Evolutionary conservation across 2,888 invertebrate genomes (phyloP).

Genomic region (Tachystola acroxantha): DNA sequence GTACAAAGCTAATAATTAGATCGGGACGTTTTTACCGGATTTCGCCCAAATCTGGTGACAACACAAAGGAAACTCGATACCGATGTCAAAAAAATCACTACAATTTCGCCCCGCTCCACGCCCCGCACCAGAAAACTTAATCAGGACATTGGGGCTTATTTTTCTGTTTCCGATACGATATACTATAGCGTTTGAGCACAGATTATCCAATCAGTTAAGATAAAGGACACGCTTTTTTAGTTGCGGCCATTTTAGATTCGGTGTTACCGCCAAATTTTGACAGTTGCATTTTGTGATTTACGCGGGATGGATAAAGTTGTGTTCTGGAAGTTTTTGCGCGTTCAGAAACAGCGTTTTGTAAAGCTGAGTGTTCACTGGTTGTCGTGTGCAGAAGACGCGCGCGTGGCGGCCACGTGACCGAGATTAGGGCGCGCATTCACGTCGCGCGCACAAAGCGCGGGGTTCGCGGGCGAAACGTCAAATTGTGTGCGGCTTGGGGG

Average conservation of each 20-base stretch:
- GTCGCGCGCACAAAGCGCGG: slow-evolving; percentile 64
- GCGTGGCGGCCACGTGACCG: slow-evolving; percentile 68
- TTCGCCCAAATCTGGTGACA: slow-evolving; percentile 54
- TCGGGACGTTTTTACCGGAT: slow-evolving; percentile 58
- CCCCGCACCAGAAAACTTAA: slow-evolving; percentile 66
- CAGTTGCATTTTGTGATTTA: slow-evolving; percentile 36
- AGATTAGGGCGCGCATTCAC: slow-evolving; percentile 71
- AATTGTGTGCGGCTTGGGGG: slow-evolving; percentile 66
- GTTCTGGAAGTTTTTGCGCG: slow-evolving; percentile 19
- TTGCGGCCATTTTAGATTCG: slow-evolving; percentile 24
- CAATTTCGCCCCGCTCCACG: slow-evolving; percentile 61
- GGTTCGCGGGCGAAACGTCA: slow-evolving; percentile 62
- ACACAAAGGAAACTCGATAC: slow-evolving; percentile 60
- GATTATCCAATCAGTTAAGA: slow-evolving; percentile 79
- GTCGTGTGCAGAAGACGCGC: slow-evolving; percentile 64
- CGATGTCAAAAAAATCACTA: slow-evolving; percentile 67
- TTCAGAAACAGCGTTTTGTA: slow-evolving; percentile 31
- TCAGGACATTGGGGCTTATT: slow-evolving; percentile 64
- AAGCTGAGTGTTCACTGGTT: slow-evolving; percentile 42
- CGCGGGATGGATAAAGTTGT: slow-evolving; percentile 27
- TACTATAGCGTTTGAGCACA: slow-evolving; percentile 73
- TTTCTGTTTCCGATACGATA: slow-evolving; percentile 76
- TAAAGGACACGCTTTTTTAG: slow-evolving; percentile 74
- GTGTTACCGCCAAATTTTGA: slow-evolving; percentile 41
- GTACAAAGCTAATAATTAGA: slow-evolving; percentile 70